phyloP scores from a whole-genome alignment of 2,113 vertebrate genomes.

The Sterrhoptilus dennistouni region DNA sequence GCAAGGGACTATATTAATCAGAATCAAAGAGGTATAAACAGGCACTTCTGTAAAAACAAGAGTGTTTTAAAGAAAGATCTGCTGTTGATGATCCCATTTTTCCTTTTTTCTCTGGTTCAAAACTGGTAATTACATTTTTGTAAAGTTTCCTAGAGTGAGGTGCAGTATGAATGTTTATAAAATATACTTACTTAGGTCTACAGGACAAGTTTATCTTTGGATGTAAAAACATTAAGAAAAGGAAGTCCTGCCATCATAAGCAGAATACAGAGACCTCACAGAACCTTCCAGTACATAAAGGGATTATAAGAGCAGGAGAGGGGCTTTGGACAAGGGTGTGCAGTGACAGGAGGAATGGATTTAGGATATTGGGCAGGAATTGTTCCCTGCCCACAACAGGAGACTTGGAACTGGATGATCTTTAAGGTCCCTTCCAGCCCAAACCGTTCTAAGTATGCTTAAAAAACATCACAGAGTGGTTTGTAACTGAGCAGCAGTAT shows the following conservation, averaged over 20 bases:
- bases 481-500: slow-evolving; percentile 5
- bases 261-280: not conserved
- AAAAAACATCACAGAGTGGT: not conserved
- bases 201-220: not conserved
- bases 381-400: not conserved
- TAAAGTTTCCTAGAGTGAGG: not conserved
- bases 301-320: not conserved
- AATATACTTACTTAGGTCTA: not conserved
- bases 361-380: not conserved
- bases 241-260: not conserved
- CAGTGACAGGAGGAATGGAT: not conserved
- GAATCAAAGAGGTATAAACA: not conserved
- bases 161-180: not conserved
- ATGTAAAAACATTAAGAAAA: not conserved
- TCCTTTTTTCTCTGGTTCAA: not conserved
- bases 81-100: rapidly evolving
- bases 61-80: not conserved
- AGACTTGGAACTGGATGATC: not conserved
- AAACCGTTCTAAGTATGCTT: not conserved
- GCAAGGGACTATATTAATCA: not conserved
- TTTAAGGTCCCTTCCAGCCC: not conserved
- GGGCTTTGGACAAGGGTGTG: not conserved
- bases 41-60: not conserved
- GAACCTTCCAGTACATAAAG: not conserved
- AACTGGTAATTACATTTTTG: not conserved